Evolutionary conservation across 2,797 vertebrate species (phyloP).

Genomic region (Paedocypris micromegethes): DNA sequence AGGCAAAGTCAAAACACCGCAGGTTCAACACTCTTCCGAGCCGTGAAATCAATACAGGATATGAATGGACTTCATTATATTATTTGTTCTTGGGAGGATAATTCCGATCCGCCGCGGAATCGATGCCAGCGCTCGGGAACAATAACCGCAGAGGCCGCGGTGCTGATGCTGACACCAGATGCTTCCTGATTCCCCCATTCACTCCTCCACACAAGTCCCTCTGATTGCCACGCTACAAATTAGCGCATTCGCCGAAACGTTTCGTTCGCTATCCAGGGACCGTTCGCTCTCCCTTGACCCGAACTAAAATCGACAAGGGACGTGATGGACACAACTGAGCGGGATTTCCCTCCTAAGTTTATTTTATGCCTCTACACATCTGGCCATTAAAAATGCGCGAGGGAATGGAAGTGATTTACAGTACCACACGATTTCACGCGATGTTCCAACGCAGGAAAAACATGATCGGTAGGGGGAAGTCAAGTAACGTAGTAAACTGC

Average conservation of each 20-base stretch:
- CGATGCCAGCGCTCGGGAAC: conserved; percentile 44
- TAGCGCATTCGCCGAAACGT: conserved; percentile 40
- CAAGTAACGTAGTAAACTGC: too few species aligned
- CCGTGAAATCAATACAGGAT: conserved; percentile 44
- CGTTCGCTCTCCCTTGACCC: conserved; percentile 33
- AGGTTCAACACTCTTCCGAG: conserved; percentile 28
- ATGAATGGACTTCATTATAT: conserved; percentile 56
- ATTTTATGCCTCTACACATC: too few species aligned
- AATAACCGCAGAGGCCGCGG: conserved; percentile 28
- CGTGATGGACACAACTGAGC: conserved; percentile 12
- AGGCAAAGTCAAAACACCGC: conserved; percentile 27
- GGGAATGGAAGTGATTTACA: too few species aligned
- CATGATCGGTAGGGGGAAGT: too few species aligned
- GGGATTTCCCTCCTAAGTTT: not conserved
- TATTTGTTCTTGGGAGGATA: conserved; percentile 53
- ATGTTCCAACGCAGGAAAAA: too few species aligned
- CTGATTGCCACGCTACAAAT: conserved; percentile 52
- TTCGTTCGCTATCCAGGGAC: conserved; percentile 30
- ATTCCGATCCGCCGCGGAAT: conserved; percentile 43
- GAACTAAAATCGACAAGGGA: conserved; percentile 30
- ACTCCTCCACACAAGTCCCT: conserved; percentile 49
- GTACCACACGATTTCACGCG: too few species aligned
- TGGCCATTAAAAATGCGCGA: too few species aligned
- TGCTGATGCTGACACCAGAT: conserved; percentile 22
- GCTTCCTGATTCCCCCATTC: conserved; percentile 47